Percentiles rank a stretch among this genome's conserved stretches.
These are phyloP conservation scores for Rhyacophila brunnea DNA, from an alignment of 1,140 invertebrate species.

Conservation along the genomic window DNA sequence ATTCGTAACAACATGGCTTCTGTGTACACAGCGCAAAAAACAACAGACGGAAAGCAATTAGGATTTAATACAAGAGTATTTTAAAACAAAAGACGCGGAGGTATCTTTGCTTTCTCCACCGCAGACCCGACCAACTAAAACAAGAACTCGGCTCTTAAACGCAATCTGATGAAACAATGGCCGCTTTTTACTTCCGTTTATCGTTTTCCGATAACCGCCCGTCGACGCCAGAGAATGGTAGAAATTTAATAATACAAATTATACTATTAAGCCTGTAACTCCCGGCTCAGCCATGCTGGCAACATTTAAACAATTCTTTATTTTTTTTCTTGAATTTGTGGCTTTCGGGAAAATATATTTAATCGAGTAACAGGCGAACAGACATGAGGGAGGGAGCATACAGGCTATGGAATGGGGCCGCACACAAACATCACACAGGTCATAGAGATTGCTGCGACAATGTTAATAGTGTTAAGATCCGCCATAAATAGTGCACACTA, in stretches of 20 bases:
- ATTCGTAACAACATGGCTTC: background rate
- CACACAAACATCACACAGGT: no score
- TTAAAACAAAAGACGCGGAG: background rate
- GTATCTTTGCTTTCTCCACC: background rate
- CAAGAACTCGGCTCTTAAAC: background rate
- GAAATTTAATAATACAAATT: slow-evolving; percentile 11
- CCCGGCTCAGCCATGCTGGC: no score
- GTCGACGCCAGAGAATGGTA: slow-evolving; percentile 7
- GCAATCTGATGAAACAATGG: slow-evolving; percentile 14
- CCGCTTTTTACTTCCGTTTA: slow-evolving; percentile 6
- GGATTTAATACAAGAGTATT: background rate
- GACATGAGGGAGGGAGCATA: no score
- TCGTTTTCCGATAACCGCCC: slow-evolving; percentile 24
- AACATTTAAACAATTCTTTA: no score
- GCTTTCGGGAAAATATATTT: no score
- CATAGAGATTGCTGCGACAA: no score
- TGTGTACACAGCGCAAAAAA: background rate
- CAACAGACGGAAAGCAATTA: background rate
- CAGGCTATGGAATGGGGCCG: no score
- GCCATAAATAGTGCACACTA: no score
- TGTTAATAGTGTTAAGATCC: no score
- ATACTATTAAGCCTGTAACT: background rate
- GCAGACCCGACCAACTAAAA: background rate
- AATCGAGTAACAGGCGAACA: no score
- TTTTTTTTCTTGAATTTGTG: no score